Percentiles rank a stretch among this genome's conserved stretches.
Evolutionary conservation across 2,113 vertebrate genomes (phyloP).

Genomic region (Strix aluco): DNA sequence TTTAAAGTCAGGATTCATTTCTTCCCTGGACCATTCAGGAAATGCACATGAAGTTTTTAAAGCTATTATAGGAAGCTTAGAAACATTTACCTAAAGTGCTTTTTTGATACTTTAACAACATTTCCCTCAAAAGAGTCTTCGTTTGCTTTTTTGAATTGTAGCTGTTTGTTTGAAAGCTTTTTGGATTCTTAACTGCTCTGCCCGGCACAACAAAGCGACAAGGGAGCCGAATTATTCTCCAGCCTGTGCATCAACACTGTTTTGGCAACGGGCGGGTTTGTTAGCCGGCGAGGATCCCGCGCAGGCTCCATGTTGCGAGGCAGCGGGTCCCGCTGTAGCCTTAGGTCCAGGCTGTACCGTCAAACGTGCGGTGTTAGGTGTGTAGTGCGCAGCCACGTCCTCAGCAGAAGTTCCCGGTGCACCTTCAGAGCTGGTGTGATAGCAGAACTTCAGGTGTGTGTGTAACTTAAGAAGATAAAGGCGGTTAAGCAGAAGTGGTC

Average conservation of each 20-base stretch:
- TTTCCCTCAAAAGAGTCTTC: neutral
- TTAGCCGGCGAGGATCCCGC: neutral
- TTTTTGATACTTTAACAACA: neutral
- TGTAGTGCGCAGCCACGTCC: accelerated
- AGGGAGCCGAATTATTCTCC: neutral
- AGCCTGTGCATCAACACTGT: neutral
- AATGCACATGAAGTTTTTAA: neutral
- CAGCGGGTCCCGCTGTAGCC: accelerated
- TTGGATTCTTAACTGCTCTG: neutral
- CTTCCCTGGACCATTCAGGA: neutral
- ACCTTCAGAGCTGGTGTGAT: neutral
- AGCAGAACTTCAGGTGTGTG: neutral
- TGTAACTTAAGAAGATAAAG: neutral
- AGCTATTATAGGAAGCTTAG: neutral
- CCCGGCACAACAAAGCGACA: neutral
- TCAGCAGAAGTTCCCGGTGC: neutral
- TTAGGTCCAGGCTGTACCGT: neutral
- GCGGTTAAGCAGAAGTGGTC: neutral
- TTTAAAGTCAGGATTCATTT: neutral
- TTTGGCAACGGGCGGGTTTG: neutral
- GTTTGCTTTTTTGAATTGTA: neutral
- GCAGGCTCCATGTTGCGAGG: accelerated
- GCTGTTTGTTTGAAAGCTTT: neutral
- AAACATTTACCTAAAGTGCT: neutral
- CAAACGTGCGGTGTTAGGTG: accelerated